phyloP scores from a whole-genome alignment of 2,797 vertebrate species.

The Sebastes iracundus region DNA sequence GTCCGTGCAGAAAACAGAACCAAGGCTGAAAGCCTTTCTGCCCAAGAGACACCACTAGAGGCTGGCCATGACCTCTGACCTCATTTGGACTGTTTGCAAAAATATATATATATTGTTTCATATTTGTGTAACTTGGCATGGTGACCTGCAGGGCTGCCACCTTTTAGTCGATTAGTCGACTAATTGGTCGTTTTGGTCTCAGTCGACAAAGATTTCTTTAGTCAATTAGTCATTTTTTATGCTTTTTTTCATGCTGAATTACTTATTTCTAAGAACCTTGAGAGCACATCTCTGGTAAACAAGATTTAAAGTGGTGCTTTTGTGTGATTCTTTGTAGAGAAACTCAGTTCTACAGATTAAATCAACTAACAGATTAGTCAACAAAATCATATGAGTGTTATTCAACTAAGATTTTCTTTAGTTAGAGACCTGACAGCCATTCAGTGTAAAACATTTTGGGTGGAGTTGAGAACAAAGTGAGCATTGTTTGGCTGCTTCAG shows the following conservation, averaged over 20 bases:
- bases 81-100: not conserved
- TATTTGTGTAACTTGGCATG: not conserved
- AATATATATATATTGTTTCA: not conserved
- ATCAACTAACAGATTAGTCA: accelerated
- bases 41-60: not conserved
- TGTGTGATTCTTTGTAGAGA: no score
- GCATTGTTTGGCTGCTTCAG: not conserved
- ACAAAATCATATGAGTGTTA: no score
- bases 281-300: no score
- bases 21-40: not conserved
- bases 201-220: no score
- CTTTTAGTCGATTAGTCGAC: no score
- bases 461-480: not conserved
- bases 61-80: not conserved
- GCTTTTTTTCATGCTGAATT: no score
- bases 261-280: accelerated
- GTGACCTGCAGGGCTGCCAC: not conserved
- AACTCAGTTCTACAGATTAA: no score
- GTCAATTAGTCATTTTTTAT: no score
- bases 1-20: not conserved
- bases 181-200: no score
- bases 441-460: not conserved
- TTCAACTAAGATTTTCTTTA: no score
- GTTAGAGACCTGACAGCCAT: no score
- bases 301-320: no score